Evolutionary conservation across 2,113 vertebrate species (phyloP), one percentile per base, ranked within the genome.

Genomic region (Ceratotherium simum): DNA sequence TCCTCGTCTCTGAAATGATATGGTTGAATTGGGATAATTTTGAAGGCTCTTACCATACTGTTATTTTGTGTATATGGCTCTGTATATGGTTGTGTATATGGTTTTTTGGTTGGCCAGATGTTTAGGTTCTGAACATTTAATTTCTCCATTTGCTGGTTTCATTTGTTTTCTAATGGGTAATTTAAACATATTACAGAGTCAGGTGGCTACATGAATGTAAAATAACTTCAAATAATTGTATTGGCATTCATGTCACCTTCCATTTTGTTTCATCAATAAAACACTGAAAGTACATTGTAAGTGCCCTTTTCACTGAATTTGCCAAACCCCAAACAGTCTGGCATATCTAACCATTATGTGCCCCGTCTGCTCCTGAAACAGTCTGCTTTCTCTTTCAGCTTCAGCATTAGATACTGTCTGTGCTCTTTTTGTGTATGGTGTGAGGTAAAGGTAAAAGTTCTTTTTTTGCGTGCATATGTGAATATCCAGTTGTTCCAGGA

Each of bases 221-320:
- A 72, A 27, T 80, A 42, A 85, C 65, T 60, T 78, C 20, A 67
- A 58, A 81, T 70, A 58, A 48, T 78, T 87, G 13, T 87, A 29
- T 65, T 95, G 54, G 20, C 27, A 21, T 93, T 90, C 65, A 23
- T 48, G 5, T 70, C 84, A 25, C 46, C 70, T 86, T 90, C 51
- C 64, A 70, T 51, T 91, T 65, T 86, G 65, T 79, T 80, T 90
- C 29, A 58, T 62, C 48, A 75, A 29, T 29, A 73, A 39, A 60
- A 80, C 58, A 70, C n/a, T 76, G 27, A 85, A 75, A 85, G 13
- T 58, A 25, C 3, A n/a, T 87, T 29, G 2, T 25, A 72, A 81
- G 4, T 93, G 36, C 36, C 46, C 39, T 94, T 92, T 93, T 80
- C 36, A 73, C 48, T 93, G 73, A 90, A 39, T 93, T 93, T 81